Base-by-base conservation (phyloP, 2,113 vertebrate species). In the Sinosuthora webbiana region DNA sequence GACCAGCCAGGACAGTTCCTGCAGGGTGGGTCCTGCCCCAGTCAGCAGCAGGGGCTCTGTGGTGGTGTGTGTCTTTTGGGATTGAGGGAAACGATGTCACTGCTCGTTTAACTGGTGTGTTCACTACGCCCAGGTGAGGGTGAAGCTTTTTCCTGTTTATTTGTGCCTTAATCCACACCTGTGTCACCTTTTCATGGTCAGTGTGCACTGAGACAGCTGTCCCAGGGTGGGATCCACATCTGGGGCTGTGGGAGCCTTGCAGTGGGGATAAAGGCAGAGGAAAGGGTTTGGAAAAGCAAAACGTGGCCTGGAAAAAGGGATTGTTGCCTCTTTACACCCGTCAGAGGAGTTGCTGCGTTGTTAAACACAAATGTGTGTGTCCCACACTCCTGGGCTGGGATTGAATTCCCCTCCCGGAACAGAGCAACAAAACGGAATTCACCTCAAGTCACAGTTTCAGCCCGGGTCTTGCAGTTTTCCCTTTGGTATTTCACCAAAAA, bases 41-140 rank as follows among this genome's bases (percentile, higher is more conserved):
- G 45, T 35, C 80, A 77, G 8, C 78, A 56, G 20, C 65, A 74
- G 62, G 68, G 87, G 9, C 55, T 95, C 52, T 11, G 28, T 45
- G 45, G 37, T 87, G 86, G 8, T 88, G 37, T 25, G 84, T 93
- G 87, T 88, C 65, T 89, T 90, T 85, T 76, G 95, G 87, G 91
- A 27, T 30, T 64, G 80, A 89, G 63, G 59, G n/a, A 71, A 47
- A 75, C 41, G 62, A 30, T 16, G 3, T 12, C 53, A 64, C 42
- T 92, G 88, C 59, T 94, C 81, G 89, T 42, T 91, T 84, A 87
- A 84, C 47, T 70, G 77, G 6, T 56, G 2, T 91, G 96, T 86
- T 79, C 80, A 63, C 5, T 63, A 18, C 68, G 79, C 44, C 71
- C 80, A 14, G 21, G 35, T 94, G 84, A 95, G 94, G 55, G 19